Evolutionary conservation across 2,888 invertebrate genomes (phyloP).

Genomic region (Pyrgus malvae): DNA sequence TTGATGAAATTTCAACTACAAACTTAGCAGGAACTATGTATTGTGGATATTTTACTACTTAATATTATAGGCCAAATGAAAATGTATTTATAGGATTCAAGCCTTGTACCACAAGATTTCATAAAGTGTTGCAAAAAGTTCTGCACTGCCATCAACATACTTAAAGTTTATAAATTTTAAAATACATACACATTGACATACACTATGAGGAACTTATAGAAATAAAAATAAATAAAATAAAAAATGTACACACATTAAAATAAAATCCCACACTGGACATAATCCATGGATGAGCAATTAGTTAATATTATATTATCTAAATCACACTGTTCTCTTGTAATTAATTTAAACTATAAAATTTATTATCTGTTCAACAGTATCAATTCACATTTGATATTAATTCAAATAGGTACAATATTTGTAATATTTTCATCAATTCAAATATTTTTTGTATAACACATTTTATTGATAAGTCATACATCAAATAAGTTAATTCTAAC

Average conservation of each 20-base stretch:
- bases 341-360: constrained; percentile 11
- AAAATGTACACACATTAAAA: constrained; percentile 23
- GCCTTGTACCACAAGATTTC: constrained; percentile 23
- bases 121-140: constrained; percentile 6
- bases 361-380: constrained; percentile 20
- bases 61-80: constrained; percentile 29
- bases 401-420: neutral
- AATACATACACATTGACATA: constrained; percentile 6
- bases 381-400: constrained; percentile 11
- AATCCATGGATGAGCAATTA: constrained; percentile 31
- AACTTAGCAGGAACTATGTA: constrained; percentile 29
- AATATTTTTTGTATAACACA: neutral
- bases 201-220: constrained; percentile 27
- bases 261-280: constrained; percentile 30
- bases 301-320: constrained; percentile 26
- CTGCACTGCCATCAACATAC: neutral
- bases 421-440: neutral
- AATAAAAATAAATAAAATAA: constrained; percentile 30
- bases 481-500: constrained; percentile 52
- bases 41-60: constrained; percentile 13
- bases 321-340: constrained; percentile 20
- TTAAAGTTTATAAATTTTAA: neutral
- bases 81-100: constrained; percentile 20
- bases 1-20: constrained; percentile 19
- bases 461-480: constrained; percentile 11